These are phyloP conservation scores for Poeciliopsis presidionis DNA, from an alignment of 2,797 vertebrate genomes.

Conservation along the genomic window DNA sequence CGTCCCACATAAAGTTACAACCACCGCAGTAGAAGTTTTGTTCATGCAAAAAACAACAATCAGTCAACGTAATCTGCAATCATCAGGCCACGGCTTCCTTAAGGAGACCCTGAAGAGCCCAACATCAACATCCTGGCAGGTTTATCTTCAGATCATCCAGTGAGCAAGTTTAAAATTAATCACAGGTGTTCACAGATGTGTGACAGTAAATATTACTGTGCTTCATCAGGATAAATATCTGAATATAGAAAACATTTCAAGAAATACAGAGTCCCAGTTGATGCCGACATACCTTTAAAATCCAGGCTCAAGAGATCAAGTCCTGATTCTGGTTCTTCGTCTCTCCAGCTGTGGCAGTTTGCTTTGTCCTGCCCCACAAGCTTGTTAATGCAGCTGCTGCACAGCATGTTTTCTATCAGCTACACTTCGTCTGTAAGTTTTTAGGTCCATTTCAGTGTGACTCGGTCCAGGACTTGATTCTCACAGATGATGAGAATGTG, in stretches of 20 bases:
- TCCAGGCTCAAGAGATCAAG: neutral
- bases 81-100: neutral
- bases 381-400: neutral
- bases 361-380: neutral
- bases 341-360: neutral
- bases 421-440: neutral
- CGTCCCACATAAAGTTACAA: neutral
- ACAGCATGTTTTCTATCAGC: neutral
- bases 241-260: neutral
- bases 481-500: conserved; percentile 83
- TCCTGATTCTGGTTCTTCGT: neutral
- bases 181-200: neutral
- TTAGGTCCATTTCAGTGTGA: neutral
- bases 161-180: neutral
- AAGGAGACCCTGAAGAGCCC: neutral
- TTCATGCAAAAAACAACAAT: neutral
- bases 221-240: neutral
- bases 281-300: neutral
- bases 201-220: neutral
- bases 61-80: neutral
- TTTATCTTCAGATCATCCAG: neutral
- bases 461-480: conserved; percentile 80
- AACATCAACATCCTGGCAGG: neutral
- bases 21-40: neutral
- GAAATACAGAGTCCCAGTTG: neutral